Evolutionary conservation across 2,888 invertebrate genomes (phyloP).

Genomic region (Drosophila basisetae): DNA sequence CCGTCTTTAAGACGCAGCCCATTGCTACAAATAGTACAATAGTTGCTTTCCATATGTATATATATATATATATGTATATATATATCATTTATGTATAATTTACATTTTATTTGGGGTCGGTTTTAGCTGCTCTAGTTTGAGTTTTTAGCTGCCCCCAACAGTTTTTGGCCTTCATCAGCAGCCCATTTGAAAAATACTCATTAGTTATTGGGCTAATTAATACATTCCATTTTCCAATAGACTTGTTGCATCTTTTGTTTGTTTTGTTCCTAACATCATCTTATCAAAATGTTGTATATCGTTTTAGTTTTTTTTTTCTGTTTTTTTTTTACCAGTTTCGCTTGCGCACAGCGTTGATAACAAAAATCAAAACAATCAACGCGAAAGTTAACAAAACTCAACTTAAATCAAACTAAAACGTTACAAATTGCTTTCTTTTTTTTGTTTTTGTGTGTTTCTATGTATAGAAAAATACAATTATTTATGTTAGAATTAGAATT

Average conservation of each 20-base stretch:
- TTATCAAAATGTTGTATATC: constrained; percentile 33
- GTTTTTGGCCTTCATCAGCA: constrained; percentile 2
- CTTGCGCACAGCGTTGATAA: constrained; percentile 78
- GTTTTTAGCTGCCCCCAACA: constrained; percentile 31
- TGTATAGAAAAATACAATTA: constrained; percentile 61
- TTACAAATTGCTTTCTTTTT: constrained; percentile 10
- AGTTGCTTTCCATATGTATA: constrained; percentile 41
- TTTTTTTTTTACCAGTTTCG: constrained; percentile 40
- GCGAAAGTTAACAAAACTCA: constrained; percentile 65
- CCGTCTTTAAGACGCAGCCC: constrained; percentile 68
- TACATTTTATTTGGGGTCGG: constrained; percentile 42
- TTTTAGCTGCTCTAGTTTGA: constrained; percentile 3
- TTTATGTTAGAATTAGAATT: constrained; percentile 35
- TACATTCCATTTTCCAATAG: constrained; percentile 60
- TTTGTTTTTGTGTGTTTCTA: constrained; percentile 19
- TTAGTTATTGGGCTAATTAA: constrained; percentile 61
- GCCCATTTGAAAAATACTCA: constrained; percentile 58
- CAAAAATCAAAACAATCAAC: constrained; percentile 62
- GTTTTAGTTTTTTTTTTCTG: constrained; percentile 20
- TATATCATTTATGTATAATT: constrained; percentile 49
- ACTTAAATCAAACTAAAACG: constrained; percentile 51
- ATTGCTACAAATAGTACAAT: constrained; percentile 48
- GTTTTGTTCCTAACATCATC: constrained; percentile 26
- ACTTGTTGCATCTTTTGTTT: constrained; percentile 1
- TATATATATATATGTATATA: constrained; percentile 14